Evolutionary conservation across 2,113 vertebrate species (phyloP), one percentile per base, ranked within the genome.

Genomic region (Hepsetus odoe): DNA sequence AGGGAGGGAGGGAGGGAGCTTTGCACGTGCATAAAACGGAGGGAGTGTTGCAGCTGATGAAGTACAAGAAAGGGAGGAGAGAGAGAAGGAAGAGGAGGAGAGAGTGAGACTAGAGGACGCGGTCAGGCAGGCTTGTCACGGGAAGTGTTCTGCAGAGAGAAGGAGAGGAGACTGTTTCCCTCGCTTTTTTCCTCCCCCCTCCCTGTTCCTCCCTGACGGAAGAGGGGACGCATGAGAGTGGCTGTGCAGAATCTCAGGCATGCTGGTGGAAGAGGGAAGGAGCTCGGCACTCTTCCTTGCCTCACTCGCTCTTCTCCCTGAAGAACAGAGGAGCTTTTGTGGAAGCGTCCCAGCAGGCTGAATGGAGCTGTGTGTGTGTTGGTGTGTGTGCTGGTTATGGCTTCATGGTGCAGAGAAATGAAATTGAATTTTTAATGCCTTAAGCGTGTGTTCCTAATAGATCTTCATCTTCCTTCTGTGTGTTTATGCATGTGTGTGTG

Each of bases 271-370:
- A 90, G 87, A 88, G 85, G 90, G 89, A 88, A 87, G 86, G 80
- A 83, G 75, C 80, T 89, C 87, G 62, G 69, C 44, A 84, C 87
- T 90, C 84, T 85, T 88, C 90, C 90, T 89, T 91, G 85, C 66
- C 26, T 58, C 30, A 26, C 46, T 28, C 1, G 18, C 18, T 49
- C 14, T 82, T 68, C 85, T 86, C 80, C 65, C 33, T 28, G 72
- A 83, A 85, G 89, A 92, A 93, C 92, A 93, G 89, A 85, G 87
- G 89, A 89, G 90, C 90, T 89, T 85, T 92, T 93, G 90, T 92
- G 90, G 85, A 75, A 83, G 35, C 30, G 46, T 20, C 65, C 51
- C 40, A 38, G 38, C 32, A 49, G 70, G 32, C 46, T 83, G 77
- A 80, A 80, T 83, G 46, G 65, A 68, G 68, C 67, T 61, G 74